Evolutionary conservation across 2,797 vertebrate genomes (phyloP).

Genomic region (Anas flavirostris): DNA sequence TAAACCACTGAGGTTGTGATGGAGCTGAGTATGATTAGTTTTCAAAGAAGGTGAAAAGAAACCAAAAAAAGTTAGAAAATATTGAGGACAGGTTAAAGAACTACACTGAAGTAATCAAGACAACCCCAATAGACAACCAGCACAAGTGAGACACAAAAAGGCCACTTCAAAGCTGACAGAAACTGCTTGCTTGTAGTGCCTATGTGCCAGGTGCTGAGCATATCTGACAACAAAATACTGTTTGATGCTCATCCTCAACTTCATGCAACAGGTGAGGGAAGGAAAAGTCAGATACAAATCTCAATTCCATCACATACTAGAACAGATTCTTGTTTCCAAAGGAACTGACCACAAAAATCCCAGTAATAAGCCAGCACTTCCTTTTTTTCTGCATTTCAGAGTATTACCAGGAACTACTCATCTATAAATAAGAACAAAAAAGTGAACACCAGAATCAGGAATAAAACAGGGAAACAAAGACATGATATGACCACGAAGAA

Average conservation of each 20-base stretch:
- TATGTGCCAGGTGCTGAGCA: background rate
- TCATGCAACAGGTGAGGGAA: background rate
- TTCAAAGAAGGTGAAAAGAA: background rate
- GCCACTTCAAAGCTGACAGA: background rate
- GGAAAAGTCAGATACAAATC: background rate
- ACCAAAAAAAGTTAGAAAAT: background rate
- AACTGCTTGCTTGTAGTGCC: background rate
- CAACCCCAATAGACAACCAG: background rate
- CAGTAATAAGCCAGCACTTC: background rate
- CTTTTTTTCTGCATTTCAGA: background rate
- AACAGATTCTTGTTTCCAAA: background rate
- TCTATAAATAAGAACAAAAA: background rate
- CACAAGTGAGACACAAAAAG: slow-evolving; percentile 3
- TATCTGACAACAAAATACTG: background rate
- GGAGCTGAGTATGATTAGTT: background rate
- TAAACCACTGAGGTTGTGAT: background rate
- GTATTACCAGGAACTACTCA: background rate
- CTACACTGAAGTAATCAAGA: background rate
- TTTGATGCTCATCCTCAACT: background rate
- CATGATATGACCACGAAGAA: background rate
- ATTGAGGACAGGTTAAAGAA: background rate
- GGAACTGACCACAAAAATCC: background rate
- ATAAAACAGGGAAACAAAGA: background rate
- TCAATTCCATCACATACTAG: background rate
- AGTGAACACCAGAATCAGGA: background rate